These are phyloP conservation scores for Rhagium mordax DNA, from an alignment of 2,888 invertebrate genomes.

Conservation along the genomic window DNA sequence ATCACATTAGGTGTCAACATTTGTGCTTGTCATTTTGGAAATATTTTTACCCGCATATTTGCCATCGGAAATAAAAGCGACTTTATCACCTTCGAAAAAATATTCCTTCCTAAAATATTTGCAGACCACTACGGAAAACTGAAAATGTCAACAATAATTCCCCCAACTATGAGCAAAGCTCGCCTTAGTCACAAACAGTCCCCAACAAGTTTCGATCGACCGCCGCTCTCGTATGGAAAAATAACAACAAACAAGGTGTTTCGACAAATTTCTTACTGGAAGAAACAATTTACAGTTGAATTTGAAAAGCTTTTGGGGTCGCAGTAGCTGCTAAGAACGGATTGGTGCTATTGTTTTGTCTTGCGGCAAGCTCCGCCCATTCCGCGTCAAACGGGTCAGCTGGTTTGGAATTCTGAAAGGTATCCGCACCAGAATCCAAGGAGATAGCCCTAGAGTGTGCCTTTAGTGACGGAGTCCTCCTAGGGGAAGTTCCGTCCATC, in stretches of 20 bases:
- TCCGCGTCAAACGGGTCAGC: constrained; percentile 88
- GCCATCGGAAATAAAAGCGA: background rate
- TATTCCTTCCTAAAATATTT: constrained; percentile 33
- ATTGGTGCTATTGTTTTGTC: constrained; percentile 74
- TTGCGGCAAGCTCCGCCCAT: constrained; percentile 81
- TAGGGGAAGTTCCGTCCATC: constrained; percentile 69
- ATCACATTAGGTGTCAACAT: background rate
- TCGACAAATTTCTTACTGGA: constrained; percentile 8
- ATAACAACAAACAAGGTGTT: constrained; percentile 41
- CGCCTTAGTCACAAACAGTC: background rate
- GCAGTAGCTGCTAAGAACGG: constrained; percentile 74
- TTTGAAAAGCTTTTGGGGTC: constrained; percentile 74
- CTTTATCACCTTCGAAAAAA: background rate
- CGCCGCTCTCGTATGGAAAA: background rate
- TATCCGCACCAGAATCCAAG: constrained; percentile 69
- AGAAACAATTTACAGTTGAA: constrained; percentile 72
- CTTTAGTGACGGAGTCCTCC: constrained; percentile 73
- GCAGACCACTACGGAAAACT: constrained; percentile 21
- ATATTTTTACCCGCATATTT: background rate
- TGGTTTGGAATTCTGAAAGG: constrained; percentile 56
- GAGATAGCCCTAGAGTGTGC: constrained; percentile 73
- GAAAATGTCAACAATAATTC: constrained; percentile 28
- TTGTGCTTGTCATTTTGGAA: background rate
- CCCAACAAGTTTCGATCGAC: background rate
- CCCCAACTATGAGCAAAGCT: background rate